Base-by-base conservation (phyloP, 1,140 invertebrate genomes). In the Macrocentrus cingulum region DNA sequence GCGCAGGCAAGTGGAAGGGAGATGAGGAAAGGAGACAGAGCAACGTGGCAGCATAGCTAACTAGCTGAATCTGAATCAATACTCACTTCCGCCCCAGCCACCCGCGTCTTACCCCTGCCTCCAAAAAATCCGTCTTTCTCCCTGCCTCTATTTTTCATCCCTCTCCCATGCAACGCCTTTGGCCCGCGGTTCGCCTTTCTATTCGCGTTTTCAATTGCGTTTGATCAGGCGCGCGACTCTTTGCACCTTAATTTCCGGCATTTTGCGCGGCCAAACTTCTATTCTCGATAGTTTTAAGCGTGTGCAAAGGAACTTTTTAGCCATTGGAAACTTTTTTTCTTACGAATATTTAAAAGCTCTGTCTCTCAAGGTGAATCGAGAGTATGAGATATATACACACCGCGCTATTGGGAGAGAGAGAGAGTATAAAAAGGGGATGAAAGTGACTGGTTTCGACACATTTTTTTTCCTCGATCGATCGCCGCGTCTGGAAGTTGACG, bases 11-110 rank as follows among this genome's bases (percentile, higher is more conserved):
- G 50, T 29, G 56, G 52, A 42, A n/a, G 44, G n/a, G 51, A 20
- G 22, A 46, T n/a, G 55, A 46, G 61, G 39, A 61, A 52, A 34
- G 42, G 41, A 61, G 62, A 60, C 53, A 51, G 34, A 48, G 55
- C 61, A 61, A 66, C 56, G 62, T 63, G 62, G 59, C 48, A 64
- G 70, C 72, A 75, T 75, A 73, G 70, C 67, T 73, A 75, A 75
- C 72, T 72, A 75, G 70, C 70, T 75, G 72, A 75, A 73, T 75
- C 71, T 72, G 70, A 75, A 73, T 75, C 71, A 75, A 75, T 75
- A 75, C 69, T 71, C 61, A 73, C 70, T 72, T 71, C 63, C 66
- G 59, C 62, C 66, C 57, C 66, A 59, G 64, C 59, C 62, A 60
- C 61, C 59, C 58, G 9, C 53, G n/a, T 36, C 48, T 23, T 1